Evolutionary conservation across 2,888 invertebrate genomes (phyloP), one percentile per base, ranked within the genome.

Genomic region (Chydorus sphaericus): DNA sequence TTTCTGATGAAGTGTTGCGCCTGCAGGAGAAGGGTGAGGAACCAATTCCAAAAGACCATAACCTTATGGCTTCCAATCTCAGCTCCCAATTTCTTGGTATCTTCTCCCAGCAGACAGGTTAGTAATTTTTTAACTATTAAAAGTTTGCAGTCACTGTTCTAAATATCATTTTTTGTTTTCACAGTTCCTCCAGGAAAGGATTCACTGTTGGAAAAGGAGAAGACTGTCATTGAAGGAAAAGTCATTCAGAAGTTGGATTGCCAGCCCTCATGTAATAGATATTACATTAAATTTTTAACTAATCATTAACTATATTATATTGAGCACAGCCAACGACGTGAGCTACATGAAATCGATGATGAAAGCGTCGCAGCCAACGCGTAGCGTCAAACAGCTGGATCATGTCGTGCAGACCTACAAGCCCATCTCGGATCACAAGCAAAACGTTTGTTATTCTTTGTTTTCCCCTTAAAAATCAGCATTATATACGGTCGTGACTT

Each of bases 181-280:
- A 80, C 81, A 51, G 52, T 39, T 6, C 51, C 56, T 51, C 69
- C 66, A 67, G 75, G 77, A 3, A 82, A 83, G 69, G 70, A 81
- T 37, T 78, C 83, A 48, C 74, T 82, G 44, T 83, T 85, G 36
- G 88, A 88, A 70, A 75, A 79, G 33, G 89, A 90, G 64, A 89
- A 89, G 67, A 73, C 93, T 4, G 82, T 79, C 60, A 83, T 96
- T 80, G 92, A 93, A 71, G 96, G 96, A 0, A 81, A 87, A 67
- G 93, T 96, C 64, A 90, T 91, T n/a, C 93, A 94, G 68, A 88
- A 92, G 68, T 74, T 94, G 31, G 96, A 97, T 72, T 96, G 94
- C 68, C 78, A 87, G 48, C 93, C 93, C 1, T 82, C 84, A 66
- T 87, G 68, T 64, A 62, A 61, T 61, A 36, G 16, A 36, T 5